Percentiles rank a stretch among this genome's conserved stretches.
These are phyloP conservation scores for Heliothis peltigera DNA, from an alignment of 2,888 invertebrate genomes.

Conservation along the genomic window DNA sequence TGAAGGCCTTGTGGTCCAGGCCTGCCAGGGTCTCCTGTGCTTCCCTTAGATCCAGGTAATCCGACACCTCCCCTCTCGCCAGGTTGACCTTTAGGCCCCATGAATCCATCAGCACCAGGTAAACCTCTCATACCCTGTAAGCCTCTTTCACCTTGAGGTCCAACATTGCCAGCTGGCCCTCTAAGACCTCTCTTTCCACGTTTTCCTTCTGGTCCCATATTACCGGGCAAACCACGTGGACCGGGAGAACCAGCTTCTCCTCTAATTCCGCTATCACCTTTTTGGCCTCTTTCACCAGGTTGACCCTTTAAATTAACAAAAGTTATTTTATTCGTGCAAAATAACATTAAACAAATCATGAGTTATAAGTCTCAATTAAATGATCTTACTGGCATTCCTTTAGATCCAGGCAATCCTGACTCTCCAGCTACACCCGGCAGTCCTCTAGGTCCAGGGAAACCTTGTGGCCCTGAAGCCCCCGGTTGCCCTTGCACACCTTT, in stretches of 20 bases:
- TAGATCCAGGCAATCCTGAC: slow-evolving; percentile 93
- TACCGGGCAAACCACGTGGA: slow-evolving; percentile 93
- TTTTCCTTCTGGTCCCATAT: slow-evolving; percentile 94
- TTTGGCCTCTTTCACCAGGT: slow-evolving; percentile 94
- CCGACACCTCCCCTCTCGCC: slow-evolving; percentile 92
- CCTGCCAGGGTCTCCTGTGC: slow-evolving; percentile 90
- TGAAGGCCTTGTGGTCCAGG: slow-evolving; percentile 92
- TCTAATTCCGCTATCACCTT: slow-evolving; percentile 94
- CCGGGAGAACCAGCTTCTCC: slow-evolving; percentile 94
- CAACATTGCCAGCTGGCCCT: slow-evolving; percentile 93
- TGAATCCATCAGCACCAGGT: slow-evolving; percentile 94
- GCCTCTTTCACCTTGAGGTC: slow-evolving; percentile 94
- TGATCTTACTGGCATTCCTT: slow-evolving; percentile 92
- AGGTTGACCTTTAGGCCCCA: slow-evolving; percentile 93
- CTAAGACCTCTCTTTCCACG: slow-evolving; percentile 94
- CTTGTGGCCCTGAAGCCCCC: slow-evolving; percentile 94
- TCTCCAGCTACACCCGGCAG: slow-evolving; percentile 93
- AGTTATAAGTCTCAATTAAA: background rate
- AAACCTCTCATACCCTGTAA: slow-evolving; percentile 91
- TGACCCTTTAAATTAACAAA: slow-evolving; percentile 89
- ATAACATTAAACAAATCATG: background rate
- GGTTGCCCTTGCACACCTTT: slow-evolving; percentile 93
- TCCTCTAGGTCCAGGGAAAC: slow-evolving; percentile 95
- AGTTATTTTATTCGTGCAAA: background rate
- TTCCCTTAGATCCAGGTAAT: slow-evolving; percentile 90